phyloP scores from a whole-genome alignment of 2,888 invertebrate species.

The Thereva nobilitata region DNA sequence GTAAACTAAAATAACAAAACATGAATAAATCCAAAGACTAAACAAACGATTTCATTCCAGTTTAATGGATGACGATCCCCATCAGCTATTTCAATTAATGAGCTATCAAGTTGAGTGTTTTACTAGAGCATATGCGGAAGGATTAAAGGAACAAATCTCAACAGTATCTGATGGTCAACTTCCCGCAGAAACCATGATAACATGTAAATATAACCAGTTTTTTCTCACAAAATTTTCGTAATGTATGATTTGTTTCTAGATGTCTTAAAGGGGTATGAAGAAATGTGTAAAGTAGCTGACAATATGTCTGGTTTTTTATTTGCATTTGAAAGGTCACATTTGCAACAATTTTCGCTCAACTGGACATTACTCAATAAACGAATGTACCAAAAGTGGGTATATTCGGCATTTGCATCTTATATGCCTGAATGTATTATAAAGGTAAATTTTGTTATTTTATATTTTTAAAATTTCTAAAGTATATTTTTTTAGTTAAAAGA shows the following conservation, averaged over 20 bases:
- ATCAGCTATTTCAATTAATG: slow-evolving; percentile 68
- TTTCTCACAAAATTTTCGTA: slow-evolving; percentile 1
- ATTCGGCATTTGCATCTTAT: slow-evolving; percentile 62
- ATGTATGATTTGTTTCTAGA: slow-evolving; percentile 52
- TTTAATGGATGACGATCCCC: slow-evolving; percentile 64
- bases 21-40: too few species aligned
- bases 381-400: slow-evolving; percentile 64
- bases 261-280: slow-evolving; percentile 68
- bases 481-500: slow-evolving; percentile 50
- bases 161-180: slow-evolving; percentile 50
- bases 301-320: slow-evolving; percentile 65
- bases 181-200: slow-evolving; percentile 54
- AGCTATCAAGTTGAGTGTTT: slow-evolving; percentile 69
- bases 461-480: background rate
- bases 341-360: slow-evolving; percentile 67
- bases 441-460: slow-evolving; percentile 49
- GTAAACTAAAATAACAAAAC: too few species aligned
- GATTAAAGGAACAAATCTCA: slow-evolving; percentile 55
- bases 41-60: slow-evolving; percentile 49
- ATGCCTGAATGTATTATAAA: slow-evolving; percentile 63
- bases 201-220: slow-evolving; percentile 47
- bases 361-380: slow-evolving; percentile 72
- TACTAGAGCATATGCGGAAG: slow-evolving; percentile 64
- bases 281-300: slow-evolving; percentile 65
- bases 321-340: slow-evolving; percentile 66